A percentile compares a stretch with the other conserved stretches of the same genome.
Conservation (phyloP, 2,113 vertebrate species). For the Rhadina sibilatrix region DNA sequence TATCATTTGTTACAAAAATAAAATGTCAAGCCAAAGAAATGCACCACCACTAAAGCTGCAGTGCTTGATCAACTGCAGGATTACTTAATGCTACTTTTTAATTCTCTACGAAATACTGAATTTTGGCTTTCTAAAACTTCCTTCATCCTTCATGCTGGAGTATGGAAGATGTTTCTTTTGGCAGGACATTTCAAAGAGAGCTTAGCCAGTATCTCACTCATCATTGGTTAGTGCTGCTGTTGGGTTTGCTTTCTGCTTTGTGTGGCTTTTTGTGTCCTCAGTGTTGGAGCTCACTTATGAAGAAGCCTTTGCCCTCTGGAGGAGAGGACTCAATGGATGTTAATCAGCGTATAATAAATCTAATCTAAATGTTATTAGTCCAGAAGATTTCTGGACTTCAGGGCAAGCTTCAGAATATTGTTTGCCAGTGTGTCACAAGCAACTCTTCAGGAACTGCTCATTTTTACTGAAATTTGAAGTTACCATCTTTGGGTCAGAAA, state of each 20-base stretch:
- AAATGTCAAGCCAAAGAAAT: neutral
- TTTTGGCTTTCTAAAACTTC: neutral
- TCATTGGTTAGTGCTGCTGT: neutral
- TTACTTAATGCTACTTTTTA: neutral
- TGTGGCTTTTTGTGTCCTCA: neutral
- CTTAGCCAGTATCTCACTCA: neutral
- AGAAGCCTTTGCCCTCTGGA: neutral
- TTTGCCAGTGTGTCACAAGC: neutral
- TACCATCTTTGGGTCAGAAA: neutral
- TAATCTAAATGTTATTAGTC: neutral
- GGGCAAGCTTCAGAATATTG: neutral
- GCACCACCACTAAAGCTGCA: neutral
- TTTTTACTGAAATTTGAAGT: slow-evolving; percentile 19
- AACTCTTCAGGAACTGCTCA: neutral
- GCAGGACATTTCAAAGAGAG: neutral
- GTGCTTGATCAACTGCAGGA: neutral
- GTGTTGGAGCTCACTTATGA: neutral
- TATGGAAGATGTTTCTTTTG: neutral
- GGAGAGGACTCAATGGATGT: neutral
- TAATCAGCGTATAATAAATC: slow-evolving; percentile 30
- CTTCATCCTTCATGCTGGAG: neutral
- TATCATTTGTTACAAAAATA: neutral
- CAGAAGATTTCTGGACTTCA: neutral
- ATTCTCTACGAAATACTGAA: neutral
- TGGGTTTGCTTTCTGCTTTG: slow-evolving; percentile 1